Evolutionary conservation across 2,113 vertebrate genomes (phyloP).

Genomic region (Myodes glareolus): DNA sequence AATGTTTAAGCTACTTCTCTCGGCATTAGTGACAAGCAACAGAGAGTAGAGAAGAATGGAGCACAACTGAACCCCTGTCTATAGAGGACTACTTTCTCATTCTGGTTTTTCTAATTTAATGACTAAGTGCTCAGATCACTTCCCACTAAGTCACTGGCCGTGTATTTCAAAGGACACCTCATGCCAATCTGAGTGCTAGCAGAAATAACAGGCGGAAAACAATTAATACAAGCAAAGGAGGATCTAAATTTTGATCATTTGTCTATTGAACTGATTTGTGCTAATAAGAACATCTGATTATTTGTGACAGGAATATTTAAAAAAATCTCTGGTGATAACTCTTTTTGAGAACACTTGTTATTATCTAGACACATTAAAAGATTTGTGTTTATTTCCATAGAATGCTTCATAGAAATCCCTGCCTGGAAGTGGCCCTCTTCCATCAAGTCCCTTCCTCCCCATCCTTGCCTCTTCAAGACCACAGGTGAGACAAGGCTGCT

Average conservation of each 20-base stretch:
- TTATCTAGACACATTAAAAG: background rate
- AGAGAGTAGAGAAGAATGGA: background rate
- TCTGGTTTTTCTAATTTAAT: background rate
- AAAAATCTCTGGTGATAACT: background rate
- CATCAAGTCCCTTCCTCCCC: background rate
- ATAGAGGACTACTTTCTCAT: background rate
- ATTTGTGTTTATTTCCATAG: background rate
- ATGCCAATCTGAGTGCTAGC: background rate
- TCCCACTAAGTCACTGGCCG: background rate
- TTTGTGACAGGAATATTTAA: background rate
- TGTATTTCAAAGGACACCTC: background rate
- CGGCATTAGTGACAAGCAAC: background rate
- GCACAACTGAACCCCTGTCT: background rate
- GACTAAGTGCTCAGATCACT: background rate
- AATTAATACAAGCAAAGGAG: background rate
- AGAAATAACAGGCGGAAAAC: background rate
- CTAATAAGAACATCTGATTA: background rate
- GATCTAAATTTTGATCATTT: background rate
- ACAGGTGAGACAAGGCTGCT: background rate
- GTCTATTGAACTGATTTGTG: background rate
- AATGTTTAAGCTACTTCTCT: background rate
- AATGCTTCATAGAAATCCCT: background rate
- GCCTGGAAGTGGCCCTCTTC: background rate
- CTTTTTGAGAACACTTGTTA: too few species aligned
- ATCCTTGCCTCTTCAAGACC: background rate